phyloP scores from a whole-genome alignment of 2,888 invertebrate genomes.

The Aricia artaxerxes region DNA sequence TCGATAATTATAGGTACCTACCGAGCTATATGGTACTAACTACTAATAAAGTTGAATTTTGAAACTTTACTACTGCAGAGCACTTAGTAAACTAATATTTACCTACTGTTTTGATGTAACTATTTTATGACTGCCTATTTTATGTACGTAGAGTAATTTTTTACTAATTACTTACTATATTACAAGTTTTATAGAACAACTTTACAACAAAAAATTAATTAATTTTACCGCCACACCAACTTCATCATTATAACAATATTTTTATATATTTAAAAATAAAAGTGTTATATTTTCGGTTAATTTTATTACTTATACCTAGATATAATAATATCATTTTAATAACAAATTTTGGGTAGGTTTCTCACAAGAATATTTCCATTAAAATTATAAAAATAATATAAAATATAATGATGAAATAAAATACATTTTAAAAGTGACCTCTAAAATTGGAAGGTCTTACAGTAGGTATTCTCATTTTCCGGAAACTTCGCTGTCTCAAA shows the following conservation, averaged over 20 bases:
- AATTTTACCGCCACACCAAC: neutral
- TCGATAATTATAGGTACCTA: neutral
- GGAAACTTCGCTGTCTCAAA: too few relatives aligned
- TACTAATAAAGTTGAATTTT: neutral
- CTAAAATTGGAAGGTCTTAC: neutral
- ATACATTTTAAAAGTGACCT: neutral
- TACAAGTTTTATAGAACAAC: neutral
- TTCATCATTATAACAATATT: neutral
- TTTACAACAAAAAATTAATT: neutral
- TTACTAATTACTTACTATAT: neutral
- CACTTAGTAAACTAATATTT: too few relatives aligned
- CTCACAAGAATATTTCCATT: neutral
- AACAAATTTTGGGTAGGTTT: neutral
- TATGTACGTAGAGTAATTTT: too few relatives aligned
- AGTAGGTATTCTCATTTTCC: neutral
- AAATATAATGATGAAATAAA: neutral
- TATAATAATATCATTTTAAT: neutral
- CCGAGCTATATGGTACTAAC: too few relatives aligned
- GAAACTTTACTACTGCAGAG: neutral
- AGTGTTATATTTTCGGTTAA: neutral
- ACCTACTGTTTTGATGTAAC: too few relatives aligned
- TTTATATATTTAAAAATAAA: neutral
- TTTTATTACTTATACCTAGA: neutral
- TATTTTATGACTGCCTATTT: too few relatives aligned
- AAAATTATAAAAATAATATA: neutral